phyloP scores from a whole-genome alignment of 2,113 vertebrate species.

The Atrichornis clamosus region DNA sequence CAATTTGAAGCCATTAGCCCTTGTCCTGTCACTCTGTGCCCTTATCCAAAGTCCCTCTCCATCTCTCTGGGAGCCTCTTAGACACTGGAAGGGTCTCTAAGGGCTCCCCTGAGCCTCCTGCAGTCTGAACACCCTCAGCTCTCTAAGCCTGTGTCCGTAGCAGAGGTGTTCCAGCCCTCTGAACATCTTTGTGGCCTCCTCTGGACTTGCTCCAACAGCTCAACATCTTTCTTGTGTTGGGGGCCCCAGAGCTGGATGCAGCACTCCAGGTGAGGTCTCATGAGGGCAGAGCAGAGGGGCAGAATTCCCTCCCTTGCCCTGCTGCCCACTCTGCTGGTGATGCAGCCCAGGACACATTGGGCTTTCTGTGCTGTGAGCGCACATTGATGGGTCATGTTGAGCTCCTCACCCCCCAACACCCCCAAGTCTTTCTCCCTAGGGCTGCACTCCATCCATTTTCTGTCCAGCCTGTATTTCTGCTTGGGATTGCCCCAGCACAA shows the following conservation, averaged over 20 bases:
- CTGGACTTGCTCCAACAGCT: not conserved
- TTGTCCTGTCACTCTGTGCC: not conserved
- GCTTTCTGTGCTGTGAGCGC: not conserved
- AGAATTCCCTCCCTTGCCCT: rapidly evolving
- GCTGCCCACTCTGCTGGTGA: not conserved
- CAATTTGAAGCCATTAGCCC: not conserved
- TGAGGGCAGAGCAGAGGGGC: not conserved
- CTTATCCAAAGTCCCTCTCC: not conserved
- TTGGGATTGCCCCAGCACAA: not conserved
- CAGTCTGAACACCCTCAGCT: not conserved
- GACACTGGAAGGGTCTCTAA: not conserved
- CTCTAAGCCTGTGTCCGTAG: not conserved
- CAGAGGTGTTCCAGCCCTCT: not conserved
- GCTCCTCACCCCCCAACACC: not conserved
- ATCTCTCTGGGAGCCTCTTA: not conserved
- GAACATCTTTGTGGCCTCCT: not conserved
- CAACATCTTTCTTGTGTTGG: not conserved
- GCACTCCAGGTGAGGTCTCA: not conserved
- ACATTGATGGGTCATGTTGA: not conserved
- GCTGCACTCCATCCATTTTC: not conserved
- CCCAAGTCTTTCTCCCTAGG: not conserved
- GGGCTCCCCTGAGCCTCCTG: not conserved
- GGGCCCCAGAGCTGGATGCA: not conserved
- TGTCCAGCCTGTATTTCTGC: not conserved
- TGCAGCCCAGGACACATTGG: not conserved